A percentile compares a stretch with the other conserved stretches of the same genome.
Evolutionary conservation across 2,113 vertebrate species (phyloP).

Genomic region (Limanda limanda): DNA sequence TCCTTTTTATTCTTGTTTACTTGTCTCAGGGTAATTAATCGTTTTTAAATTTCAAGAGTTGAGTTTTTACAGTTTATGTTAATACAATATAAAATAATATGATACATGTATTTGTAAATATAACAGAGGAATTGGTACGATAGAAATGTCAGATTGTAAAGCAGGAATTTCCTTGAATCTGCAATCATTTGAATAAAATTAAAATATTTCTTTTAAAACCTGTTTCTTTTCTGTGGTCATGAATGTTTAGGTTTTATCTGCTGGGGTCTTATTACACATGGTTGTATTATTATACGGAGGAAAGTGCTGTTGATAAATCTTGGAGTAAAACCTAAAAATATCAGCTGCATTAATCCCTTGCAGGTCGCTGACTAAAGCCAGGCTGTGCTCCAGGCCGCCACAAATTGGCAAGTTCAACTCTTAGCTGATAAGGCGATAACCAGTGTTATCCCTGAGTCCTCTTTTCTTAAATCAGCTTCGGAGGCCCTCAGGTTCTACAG

Average conservation of each 20-base stretch:
- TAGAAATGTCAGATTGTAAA: constrained; percentile 63
- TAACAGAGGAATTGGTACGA: constrained; percentile 43
- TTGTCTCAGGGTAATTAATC: constrained; percentile 68
- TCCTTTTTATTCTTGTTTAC: constrained; percentile 47
- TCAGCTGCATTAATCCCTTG: constrained; percentile 52
- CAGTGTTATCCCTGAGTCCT: constrained; percentile 62
- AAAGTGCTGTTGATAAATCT: constrained; percentile 22
- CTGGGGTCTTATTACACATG: background rate
- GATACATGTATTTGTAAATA: constrained; percentile 72
- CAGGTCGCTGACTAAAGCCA: constrained; percentile 54
- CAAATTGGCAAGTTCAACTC: constrained; percentile 60
- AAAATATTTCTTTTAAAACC: constrained; percentile 75
- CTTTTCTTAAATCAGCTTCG: constrained; percentile 72
- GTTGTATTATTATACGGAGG: constrained; percentile 31
- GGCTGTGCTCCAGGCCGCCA: constrained; percentile 20
- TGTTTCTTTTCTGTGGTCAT: constrained; percentile 22
- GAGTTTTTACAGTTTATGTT: constrained; percentile 70
- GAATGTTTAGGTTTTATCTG: constrained; percentile 4
- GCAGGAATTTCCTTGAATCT: constrained; percentile 45
- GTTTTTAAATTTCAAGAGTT: constrained; percentile 50
- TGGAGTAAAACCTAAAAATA: constrained; percentile 72
- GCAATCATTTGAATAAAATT: constrained; percentile 71
- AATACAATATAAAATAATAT: constrained; percentile 11
- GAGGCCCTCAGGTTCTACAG: constrained; percentile 53
- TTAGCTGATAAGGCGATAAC: constrained; percentile 78